Conservation (phyloP, 2,797 vertebrate genomes). For the Poeciliopsis gracilis region DNA sequence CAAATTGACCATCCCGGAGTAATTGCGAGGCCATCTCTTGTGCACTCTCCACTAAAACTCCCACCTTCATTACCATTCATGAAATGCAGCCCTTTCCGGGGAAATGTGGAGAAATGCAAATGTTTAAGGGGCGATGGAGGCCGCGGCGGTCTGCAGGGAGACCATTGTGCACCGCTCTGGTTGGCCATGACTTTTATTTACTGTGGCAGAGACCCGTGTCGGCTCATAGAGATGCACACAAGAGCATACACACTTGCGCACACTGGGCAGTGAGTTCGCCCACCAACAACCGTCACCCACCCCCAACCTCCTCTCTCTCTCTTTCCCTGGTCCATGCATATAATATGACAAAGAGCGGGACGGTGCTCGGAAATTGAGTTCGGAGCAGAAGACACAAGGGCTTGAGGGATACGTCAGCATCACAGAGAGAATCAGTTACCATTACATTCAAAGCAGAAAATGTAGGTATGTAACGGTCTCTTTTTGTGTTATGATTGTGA, state of each 20-base stretch:
- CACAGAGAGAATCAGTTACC: conserved; percentile 69
- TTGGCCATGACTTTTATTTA: conserved; percentile 82
- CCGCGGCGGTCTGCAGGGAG: conserved; percentile 71
- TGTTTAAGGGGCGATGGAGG: conserved; percentile 71
- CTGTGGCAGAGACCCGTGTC: conserved; percentile 73
- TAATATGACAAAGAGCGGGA: conserved; percentile 67
- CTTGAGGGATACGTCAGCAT: conserved; percentile 68
- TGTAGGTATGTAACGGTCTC: conserved; percentile 56
- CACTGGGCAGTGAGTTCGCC: conserved; percentile 26
- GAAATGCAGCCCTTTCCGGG: conserved; percentile 81
- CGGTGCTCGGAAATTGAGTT: conserved; percentile 66
- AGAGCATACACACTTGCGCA: conserved; percentile 46
- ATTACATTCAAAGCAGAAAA: conserved; percentile 67
- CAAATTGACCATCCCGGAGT: conserved; percentile 78
- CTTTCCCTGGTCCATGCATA: conserved; percentile 41
- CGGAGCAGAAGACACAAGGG: conserved; percentile 64
- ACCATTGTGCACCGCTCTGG: conserved; percentile 74
- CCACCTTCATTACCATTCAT: conserved; percentile 84
- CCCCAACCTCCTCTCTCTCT: conserved; percentile 5
- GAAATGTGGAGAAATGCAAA: conserved; percentile 83
- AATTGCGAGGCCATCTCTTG: conserved; percentile 80
- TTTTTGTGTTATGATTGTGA: conserved; percentile 57
- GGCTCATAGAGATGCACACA: conserved; percentile 59
- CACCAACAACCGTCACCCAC: background rate
- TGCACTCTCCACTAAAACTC: conserved; percentile 78